These are phyloP conservation scores for Neolamprologus ventralis DNA, from an alignment of 2,113 vertebrate species.

Conservation along the genomic window DNA sequence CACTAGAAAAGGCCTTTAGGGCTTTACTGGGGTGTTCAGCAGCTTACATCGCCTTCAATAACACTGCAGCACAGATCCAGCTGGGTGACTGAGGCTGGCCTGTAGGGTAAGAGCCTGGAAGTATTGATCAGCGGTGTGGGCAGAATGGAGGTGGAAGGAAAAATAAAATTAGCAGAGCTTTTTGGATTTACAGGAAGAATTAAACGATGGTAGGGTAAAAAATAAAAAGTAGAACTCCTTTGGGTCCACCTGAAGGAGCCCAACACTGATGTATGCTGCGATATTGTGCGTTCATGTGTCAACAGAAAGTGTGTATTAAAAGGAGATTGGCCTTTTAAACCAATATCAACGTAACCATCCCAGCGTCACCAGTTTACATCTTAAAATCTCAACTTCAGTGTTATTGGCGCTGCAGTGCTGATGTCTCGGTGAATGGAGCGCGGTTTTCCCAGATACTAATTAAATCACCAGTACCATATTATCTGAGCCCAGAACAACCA, in stretches of 20 bases:
- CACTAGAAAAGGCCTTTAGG: constrained; percentile 50
- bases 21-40: constrained; percentile 62
- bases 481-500: neutral
- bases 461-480: neutral
- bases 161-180: neutral
- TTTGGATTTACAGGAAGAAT: neutral
- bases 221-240: neutral
- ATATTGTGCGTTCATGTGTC: neutral
- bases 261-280: neutral
- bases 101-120: neutral
- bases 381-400: neutral
- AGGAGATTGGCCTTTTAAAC: neutral
- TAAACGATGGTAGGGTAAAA: neutral
- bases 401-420: neutral
- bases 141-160: neutral
- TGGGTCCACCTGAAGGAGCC: neutral
- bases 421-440: neutral
- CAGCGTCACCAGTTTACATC: neutral
- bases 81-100: neutral
- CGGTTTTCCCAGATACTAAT: neutral
- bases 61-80: constrained; percentile 30
- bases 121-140: neutral
- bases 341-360: rapidly evolving
- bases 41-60: constrained; percentile 53
- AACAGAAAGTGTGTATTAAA: neutral